These are phyloP conservation scores for Leucophenga montana DNA, from an alignment of 2,888 invertebrate genomes.

Conservation along the genomic window DNA sequence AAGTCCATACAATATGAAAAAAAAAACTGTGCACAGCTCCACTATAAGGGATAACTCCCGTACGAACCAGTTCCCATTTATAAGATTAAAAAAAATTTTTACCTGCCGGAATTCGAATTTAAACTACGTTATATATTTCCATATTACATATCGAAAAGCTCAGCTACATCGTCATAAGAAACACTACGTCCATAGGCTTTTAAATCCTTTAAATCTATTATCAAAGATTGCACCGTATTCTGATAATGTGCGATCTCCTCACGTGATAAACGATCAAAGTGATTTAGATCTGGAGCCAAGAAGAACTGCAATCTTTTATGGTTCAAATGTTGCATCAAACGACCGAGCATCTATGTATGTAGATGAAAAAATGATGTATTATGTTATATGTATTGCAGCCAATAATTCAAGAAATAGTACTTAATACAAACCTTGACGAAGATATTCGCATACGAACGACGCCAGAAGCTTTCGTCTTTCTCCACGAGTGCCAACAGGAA, in stretches of 20 bases:
- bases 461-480: neutral
- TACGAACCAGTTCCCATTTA: too few species aligned
- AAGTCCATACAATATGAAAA: too few species aligned
- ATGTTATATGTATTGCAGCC: neutral
- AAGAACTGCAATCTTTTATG: neutral
- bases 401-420: neutral
- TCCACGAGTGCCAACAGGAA: slow-evolving; percentile 41
- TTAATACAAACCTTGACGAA: neutral
- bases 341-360: neutral
- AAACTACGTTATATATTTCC: too few species aligned
- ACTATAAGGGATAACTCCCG: too few species aligned
- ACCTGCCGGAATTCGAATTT: too few species aligned
- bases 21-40: too few species aligned
- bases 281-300: neutral
- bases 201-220: neutral
- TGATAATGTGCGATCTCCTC: neutral
- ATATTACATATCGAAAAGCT: neutral
- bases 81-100: too few species aligned
- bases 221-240: neutral
- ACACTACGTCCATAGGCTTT: neutral
- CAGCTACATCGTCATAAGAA: neutral
- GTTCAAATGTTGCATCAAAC: neutral
- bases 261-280: neutral
- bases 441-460: neutral
- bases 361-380: too few species aligned